Percentiles rank a stretch among this genome's conserved stretches.
These are phyloP conservation scores for Aethes cnicana DNA, from an alignment of 2,888 invertebrate species.

Conservation along the genomic window DNA sequence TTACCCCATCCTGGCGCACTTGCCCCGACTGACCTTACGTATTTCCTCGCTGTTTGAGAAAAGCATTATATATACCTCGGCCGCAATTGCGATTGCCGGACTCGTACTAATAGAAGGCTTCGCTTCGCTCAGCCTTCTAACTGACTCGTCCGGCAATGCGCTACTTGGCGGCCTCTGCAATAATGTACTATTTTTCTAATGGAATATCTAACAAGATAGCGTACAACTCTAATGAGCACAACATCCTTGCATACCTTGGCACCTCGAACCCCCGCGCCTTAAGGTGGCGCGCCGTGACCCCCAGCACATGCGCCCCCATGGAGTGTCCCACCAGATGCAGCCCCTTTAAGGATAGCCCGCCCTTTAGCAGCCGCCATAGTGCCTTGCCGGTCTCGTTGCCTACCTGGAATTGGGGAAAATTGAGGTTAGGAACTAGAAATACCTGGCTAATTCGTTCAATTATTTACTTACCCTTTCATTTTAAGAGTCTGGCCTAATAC, in stretches of 20 bases:
- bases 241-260: slow-evolving; percentile 46
- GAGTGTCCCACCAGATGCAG: slow-evolving; percentile 82
- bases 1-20: no score
- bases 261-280: slow-evolving; percentile 44
- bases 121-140: no score
- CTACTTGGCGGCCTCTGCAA: no score
- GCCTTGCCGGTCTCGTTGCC: slow-evolving; percentile 72
- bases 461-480: slow-evolving; percentile 8
- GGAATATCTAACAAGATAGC: no score
- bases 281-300: slow-evolving; percentile 74
- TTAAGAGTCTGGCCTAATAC: no score
- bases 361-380: slow-evolving; percentile 68
- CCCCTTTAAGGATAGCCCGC: slow-evolving; percentile 64
- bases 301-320: slow-evolving; percentile 81
- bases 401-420: slow-evolving; percentile 40
- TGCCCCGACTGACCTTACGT: no score
- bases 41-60: no score
- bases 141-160: no score
- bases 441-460: neutral
- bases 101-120: no score
- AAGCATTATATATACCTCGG: no score
- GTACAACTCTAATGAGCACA: neutral
- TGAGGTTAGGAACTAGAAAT: neutral
- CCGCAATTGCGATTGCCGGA: no score
- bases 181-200: no score